These are phyloP conservation scores for Drosophila atripex DNA, from an alignment of 2,888 invertebrate species.

Conservation along the genomic window DNA sequence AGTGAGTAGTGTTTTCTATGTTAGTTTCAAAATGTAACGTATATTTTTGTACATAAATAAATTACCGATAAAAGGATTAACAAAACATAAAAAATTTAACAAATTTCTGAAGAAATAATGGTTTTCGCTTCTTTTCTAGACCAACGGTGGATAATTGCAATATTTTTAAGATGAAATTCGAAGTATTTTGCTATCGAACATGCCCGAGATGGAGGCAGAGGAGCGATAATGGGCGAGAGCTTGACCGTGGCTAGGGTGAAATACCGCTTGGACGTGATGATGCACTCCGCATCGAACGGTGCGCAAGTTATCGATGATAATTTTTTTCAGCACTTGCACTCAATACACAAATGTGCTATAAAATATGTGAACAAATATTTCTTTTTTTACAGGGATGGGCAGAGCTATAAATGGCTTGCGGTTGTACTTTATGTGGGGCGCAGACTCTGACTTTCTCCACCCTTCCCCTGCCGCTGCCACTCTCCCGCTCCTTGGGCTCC, in stretches of 20 bases:
- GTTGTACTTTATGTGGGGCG: conserved; percentile 67
- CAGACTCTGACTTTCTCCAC: neutral
- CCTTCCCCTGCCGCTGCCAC: conserved; percentile 13
- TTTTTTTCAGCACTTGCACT: conserved; percentile 72
- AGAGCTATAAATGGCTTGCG: conserved; percentile 70
- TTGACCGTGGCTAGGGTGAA: conserved; percentile 31
- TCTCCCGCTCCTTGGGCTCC: conserved; percentile 25
- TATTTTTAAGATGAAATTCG: neutral
- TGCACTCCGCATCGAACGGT: conserved; percentile 53
- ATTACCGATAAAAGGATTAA: too few species aligned
- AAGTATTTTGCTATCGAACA: neutral
- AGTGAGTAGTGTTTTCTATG: too few species aligned
- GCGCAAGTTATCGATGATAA: conserved; percentile 64
- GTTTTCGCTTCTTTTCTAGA: too few species aligned
- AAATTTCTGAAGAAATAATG: too few species aligned
- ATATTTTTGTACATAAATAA: too few species aligned
- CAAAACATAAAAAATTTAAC: too few species aligned
- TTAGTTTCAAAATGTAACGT: too few species aligned
- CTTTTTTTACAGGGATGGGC: conserved; percentile 32
- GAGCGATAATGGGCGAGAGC: conserved; percentile 8
- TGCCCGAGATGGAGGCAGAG: neutral
- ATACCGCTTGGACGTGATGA: conserved; percentile 60
- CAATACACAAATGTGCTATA: conserved; percentile 78
- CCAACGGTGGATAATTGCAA: neutral
- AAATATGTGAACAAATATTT: conserved; percentile 75